A percentile compares a stretch with the other conserved stretches of the same genome.
Evolutionary conservation across 2,797 vertebrate species (phyloP).

Genomic region (Mionectes olivaceus): DNA sequence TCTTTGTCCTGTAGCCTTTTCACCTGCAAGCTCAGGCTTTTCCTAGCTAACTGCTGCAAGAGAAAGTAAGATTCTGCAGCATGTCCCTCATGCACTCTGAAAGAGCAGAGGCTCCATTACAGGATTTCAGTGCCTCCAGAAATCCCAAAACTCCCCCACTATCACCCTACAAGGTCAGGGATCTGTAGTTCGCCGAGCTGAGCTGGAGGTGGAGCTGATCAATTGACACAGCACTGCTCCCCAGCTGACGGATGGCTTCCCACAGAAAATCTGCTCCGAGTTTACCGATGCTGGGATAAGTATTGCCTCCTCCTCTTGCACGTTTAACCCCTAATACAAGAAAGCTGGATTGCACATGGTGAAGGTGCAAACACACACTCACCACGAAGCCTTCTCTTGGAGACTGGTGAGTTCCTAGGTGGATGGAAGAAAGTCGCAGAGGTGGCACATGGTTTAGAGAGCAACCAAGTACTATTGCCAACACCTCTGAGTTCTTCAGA

Average conservation of each 20-base stretch:
- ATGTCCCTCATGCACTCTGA: background rate
- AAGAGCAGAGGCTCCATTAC: background rate
- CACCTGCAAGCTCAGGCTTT: background rate
- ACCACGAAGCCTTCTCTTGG: background rate
- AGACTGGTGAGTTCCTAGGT: background rate
- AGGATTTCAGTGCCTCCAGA: background rate
- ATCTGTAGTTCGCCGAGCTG: constrained; percentile 17
- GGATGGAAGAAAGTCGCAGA: background rate
- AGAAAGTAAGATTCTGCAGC: background rate
- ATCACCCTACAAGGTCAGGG: constrained; percentile 39
- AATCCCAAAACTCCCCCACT: background rate
- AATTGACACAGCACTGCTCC: constrained; percentile 52
- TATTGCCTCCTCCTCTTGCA: constrained; percentile 12
- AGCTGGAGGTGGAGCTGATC: constrained; percentile 51
- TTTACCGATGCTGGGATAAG: background rate
- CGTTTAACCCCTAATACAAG: background rate
- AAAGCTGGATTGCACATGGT: background rate
- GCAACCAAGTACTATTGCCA: background rate
- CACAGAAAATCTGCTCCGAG: constrained; percentile 64
- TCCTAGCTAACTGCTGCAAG: background rate
- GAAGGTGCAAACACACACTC: background rate
- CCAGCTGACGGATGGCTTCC: constrained; percentile 62
- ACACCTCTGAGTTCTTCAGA: background rate
- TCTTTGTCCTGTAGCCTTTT: background rate
- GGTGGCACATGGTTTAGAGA: background rate